Percentiles rank a stretch among this genome's conserved stretches.
Conservation (phyloP, 2,888 invertebrate genomes). For the Hoplodrina blanda region DNA sequence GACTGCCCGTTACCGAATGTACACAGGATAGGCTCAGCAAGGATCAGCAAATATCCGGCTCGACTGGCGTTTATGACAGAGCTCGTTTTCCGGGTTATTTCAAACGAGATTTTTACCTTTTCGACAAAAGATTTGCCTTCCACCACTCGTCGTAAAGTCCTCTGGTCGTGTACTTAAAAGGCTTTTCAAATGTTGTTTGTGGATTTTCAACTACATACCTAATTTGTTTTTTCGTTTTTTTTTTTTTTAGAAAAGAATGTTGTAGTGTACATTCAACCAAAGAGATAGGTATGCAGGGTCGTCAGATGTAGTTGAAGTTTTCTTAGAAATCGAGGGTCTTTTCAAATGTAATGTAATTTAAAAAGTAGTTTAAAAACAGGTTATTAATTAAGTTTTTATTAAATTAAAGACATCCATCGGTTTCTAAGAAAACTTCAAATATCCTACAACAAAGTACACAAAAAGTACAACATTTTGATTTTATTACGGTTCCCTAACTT, state of each 20-base stretch:
- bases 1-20: slow-evolving; percentile 40
- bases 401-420: too few relatives aligned
- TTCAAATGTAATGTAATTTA: too few relatives aligned
- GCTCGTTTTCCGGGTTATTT: slow-evolving; percentile 66
- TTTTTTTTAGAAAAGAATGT: background rate
- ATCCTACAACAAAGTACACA: background rate
- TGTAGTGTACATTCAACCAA: background rate
- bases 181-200: slow-evolving; percentile 39
- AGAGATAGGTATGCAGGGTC: too few relatives aligned
- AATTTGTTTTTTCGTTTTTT: slow-evolving; percentile 32
- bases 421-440: too few relatives aligned
- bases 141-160: slow-evolving; percentile 48
- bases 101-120: slow-evolving; percentile 63
- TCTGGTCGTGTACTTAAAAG: slow-evolving; percentile 32
- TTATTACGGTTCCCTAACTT: too few relatives aligned
- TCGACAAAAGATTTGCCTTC: slow-evolving; percentile 61
- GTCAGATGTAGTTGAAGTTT: too few relatives aligned
- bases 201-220: slow-evolving; percentile 30
- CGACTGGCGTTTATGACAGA: slow-evolving; percentile 59
- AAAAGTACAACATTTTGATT: background rate
- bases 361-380: too few relatives aligned
- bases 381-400: too few relatives aligned
- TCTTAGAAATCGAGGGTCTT: too few relatives aligned
- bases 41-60: slow-evolving; percentile 67
- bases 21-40: slow-evolving; percentile 36